Conservation (phyloP, 2,113 vertebrate genomes). For the Esox niger region DNA sequence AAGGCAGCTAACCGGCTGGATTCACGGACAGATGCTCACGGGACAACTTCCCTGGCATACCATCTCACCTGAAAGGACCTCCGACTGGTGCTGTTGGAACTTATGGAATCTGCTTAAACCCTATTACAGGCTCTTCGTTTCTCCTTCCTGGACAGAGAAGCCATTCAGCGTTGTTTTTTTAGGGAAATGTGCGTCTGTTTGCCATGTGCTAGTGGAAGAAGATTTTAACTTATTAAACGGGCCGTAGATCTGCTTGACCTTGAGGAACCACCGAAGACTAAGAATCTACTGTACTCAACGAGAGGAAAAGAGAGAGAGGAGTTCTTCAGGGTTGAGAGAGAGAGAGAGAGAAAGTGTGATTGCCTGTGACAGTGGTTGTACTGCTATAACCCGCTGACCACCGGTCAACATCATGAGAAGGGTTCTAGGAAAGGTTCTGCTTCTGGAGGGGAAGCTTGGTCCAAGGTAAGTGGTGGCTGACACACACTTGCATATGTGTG, state of each 20-base stretch:
- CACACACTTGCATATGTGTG: neutral
- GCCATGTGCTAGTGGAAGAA: neutral
- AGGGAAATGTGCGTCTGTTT: neutral
- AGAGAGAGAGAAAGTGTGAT: neutral
- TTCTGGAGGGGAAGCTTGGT: conserved; percentile 35
- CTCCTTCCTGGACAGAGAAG: neutral
- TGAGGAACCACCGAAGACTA: neutral
- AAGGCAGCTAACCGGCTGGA: conserved; percentile 1
- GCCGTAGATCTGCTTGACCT: neutral
- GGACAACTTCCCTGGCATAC: neutral
- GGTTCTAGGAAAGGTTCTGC: neutral
- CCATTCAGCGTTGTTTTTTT: neutral
- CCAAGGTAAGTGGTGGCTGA: conserved; percentile 37
- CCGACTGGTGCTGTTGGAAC: neutral
- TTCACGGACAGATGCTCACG: neutral
- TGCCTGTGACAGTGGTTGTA: neutral
- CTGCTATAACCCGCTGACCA: neutral
- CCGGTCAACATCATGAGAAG: neutral
- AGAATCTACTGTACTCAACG: neutral
- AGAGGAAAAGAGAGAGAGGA: neutral
- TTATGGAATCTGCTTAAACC: neutral
- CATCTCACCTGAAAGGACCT: neutral
- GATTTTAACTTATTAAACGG: neutral
- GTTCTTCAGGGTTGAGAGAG: neutral
- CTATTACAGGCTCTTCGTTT: neutral